These are phyloP conservation scores for Prosopocoilus inquinatus DNA, from an alignment of 2,888 invertebrate genomes.

Conservation along the genomic window DNA sequence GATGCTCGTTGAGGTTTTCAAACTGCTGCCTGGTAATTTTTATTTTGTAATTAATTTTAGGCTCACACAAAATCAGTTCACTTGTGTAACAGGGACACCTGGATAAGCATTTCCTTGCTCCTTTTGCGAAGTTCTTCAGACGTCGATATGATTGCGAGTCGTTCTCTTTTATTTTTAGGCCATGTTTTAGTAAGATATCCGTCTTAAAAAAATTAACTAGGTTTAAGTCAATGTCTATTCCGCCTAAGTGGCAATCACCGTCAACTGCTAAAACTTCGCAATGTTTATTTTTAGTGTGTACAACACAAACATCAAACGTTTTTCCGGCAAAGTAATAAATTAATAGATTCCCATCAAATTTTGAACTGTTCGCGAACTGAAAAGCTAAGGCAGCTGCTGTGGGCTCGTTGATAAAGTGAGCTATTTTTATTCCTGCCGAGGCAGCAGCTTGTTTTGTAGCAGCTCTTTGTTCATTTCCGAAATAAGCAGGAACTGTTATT, in stretches of 20 bases:
- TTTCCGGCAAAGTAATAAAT: conserved; percentile 35
- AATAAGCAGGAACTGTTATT: conserved; percentile 37
- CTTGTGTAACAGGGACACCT: not conserved
- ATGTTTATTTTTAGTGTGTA: conserved; percentile 18
- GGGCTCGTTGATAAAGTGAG: conserved; percentile 31
- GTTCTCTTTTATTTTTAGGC: conserved; percentile 19
- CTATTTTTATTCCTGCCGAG: conserved; percentile 29
- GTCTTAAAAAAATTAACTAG: conserved; percentile 23
- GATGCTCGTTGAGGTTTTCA: conserved; percentile 24
- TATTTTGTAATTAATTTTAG: not conserved
- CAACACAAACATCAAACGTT: conserved; percentile 34
- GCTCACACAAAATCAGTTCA: conserved; percentile 14
- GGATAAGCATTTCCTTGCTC: conserved; percentile 19
- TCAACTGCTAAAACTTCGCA: conserved; percentile 27
- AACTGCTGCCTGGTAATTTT: conserved; percentile 28
- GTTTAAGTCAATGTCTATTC: conserved; percentile 32
- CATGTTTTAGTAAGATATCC: conserved; percentile 20
- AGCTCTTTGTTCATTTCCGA: conserved; percentile 32
- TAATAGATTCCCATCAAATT: conserved; percentile 21
- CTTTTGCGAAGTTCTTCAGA: conserved; percentile 26
- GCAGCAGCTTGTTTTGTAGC: conserved; percentile 32
- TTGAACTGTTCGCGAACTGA: conserved; percentile 20
- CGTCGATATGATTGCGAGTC: conserved; percentile 10
- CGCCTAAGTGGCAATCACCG: conserved; percentile 35
- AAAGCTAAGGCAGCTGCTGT: conserved; percentile 34